Conservation (phyloP, 2,888 invertebrate species). For the Anaspis maculata region DNA sequence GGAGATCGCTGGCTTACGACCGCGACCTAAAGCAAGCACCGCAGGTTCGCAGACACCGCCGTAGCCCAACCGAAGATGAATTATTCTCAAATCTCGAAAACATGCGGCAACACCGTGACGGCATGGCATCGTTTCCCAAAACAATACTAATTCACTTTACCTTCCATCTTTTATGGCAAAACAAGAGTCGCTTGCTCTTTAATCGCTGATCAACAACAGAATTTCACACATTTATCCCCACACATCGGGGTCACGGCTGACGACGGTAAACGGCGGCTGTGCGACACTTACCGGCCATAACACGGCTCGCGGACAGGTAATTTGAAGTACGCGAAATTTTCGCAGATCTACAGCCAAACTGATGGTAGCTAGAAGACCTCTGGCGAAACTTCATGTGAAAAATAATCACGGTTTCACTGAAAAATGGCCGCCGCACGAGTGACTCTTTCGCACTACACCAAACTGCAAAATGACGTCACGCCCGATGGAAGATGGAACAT, state of each 20-base stretch:
- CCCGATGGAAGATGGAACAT: background rate
- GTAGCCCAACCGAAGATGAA: no score
- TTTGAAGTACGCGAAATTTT: conserved; percentile 26
- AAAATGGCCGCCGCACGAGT: conserved; percentile 33
- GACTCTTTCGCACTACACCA: conserved; percentile 28
- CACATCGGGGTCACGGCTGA: conserved; percentile 36
- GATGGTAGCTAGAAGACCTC: conserved; percentile 24
- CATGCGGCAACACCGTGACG: no score
- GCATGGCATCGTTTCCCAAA: no score
- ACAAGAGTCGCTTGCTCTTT: conserved; percentile 28
- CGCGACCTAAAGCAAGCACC: no score
- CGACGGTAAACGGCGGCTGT: conserved; percentile 26
- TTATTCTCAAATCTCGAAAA: no score
- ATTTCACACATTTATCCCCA: conserved; percentile 29
- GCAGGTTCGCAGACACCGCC: no score
- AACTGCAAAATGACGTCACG: conserved; percentile 15
- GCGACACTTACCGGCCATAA: conserved; percentile 73
- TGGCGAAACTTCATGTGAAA: conserved; percentile 32
- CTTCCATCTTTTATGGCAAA: conserved; percentile 38
- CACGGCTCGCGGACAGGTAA: conserved; percentile 40
- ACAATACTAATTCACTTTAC: no score
- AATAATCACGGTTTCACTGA: conserved; percentile 13
- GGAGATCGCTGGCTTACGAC: no score
- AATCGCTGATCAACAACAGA: no score
- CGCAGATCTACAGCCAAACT: conserved; percentile 25